phyloP scores from a whole-genome alignment of 2,888 invertebrate species.

The Argyresthia goedartella region DNA sequence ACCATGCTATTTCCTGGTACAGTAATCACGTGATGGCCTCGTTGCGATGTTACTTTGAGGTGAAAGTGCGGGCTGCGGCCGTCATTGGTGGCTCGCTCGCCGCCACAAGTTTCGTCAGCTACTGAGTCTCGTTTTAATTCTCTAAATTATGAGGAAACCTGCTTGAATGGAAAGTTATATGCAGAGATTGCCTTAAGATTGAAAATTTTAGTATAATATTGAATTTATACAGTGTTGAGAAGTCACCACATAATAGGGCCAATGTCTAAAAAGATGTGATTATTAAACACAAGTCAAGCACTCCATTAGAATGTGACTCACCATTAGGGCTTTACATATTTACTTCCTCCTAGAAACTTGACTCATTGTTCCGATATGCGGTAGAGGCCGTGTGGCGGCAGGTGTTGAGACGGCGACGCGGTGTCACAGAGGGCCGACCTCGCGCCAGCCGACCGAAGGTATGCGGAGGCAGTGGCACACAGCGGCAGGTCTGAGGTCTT shows the following conservation, averaged over 20 bases:
- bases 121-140: constrained; percentile 7
- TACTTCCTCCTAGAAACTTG: constrained; percentile 2
- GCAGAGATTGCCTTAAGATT: constrained; percentile 16
- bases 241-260: not conserved
- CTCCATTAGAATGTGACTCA: constrained; percentile 9
- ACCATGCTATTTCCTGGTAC: no score
- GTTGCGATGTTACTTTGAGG: not conserved
- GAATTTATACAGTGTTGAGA: no score
- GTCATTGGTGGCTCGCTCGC: not conserved
- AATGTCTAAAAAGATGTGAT: not conserved
- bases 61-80: not conserved
- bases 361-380: not conserved
- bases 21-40: no score
- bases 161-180: constrained; percentile 27
- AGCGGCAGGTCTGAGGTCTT: constrained; percentile 37
- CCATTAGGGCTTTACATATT: not conserved
- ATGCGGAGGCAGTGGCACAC: constrained; percentile 14
- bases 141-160: constrained; percentile 15
- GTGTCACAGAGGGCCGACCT: constrained; percentile 5
- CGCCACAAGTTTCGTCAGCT: constrained; percentile 3
- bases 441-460: constrained; percentile 1
- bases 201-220: not conserved
- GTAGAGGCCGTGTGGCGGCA: not conserved
- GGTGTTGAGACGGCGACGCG: not conserved
- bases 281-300: constrained; percentile 13